A percentile compares a stretch with the other conserved stretches of the same genome.
phyloP scores from a whole-genome alignment of 2,113 vertebrate genomes.

The Sterna hirundo region DNA sequence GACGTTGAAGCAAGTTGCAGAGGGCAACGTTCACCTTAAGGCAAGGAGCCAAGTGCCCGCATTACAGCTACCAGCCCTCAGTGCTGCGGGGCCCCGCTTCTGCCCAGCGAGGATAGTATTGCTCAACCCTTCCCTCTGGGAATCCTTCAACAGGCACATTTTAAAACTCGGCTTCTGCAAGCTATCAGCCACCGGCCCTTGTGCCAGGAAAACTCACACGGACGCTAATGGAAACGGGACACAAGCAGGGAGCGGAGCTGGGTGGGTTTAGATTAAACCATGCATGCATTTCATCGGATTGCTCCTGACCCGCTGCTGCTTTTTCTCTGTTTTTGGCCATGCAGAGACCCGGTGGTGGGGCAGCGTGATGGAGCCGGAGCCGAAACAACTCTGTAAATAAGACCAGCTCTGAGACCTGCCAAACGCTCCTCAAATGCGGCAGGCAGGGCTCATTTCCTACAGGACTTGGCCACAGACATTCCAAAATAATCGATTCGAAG shows the following conservation, averaged over 20 bases:
- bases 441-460: background rate
- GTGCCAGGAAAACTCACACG: background rate
- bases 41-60: background rate
- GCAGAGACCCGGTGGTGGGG: rapidly evolving
- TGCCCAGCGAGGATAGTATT: background rate
- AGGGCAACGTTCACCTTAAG: background rate
- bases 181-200: background rate
- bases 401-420: background rate
- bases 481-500: background rate
- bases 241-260: background rate
- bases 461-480: background rate
- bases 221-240: background rate
- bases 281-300: background rate
- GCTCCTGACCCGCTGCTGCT: background rate
- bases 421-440: background rate
- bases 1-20: rapidly evolving
- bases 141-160: background rate
- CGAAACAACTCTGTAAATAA: background rate
- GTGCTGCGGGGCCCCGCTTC: background rate
- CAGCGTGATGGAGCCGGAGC: background rate
- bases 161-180: slow-evolving; percentile 29
- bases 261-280: background rate
- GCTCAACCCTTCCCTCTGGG: background rate
- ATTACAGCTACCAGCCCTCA: background rate
- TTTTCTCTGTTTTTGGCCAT: background rate